Percentiles rank a stretch among this genome's conserved stretches.
phyloP scores from a whole-genome alignment of 2,113 vertebrate species.

The Formicarius rufipectus region DNA sequence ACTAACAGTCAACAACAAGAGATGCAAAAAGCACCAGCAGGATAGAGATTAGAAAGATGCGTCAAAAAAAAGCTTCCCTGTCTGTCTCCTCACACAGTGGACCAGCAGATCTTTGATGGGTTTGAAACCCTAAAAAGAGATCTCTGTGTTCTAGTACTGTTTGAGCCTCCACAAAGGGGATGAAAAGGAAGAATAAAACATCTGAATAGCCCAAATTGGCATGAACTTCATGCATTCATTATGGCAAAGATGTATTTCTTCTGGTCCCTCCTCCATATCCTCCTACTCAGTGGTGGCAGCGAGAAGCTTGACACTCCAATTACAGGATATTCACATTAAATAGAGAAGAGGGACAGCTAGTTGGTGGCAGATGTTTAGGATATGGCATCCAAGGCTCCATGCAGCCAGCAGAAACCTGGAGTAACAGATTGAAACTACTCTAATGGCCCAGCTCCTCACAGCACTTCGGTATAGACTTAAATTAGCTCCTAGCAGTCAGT shows the following conservation, averaged over 20 bases:
- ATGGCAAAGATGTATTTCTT: not conserved
- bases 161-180: not conserved
- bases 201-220: conserved; percentile 14
- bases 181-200: conserved; percentile 35
- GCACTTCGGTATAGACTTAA: not conserved
- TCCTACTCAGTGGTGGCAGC: conserved; percentile 25
- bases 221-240: conserved; percentile 11
- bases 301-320: conserved; percentile 19
- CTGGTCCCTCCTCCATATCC: conserved; percentile 16
- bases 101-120: not conserved
- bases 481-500: not conserved
- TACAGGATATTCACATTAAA: conserved; percentile 20
- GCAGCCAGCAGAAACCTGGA: not conserved
- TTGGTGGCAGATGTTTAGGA: not conserved
- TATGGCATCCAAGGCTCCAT: not conserved
- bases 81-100: not conserved
- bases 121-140: conserved; percentile 13
- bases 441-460: not conserved
- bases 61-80: conserved; percentile 10
- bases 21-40: not conserved
- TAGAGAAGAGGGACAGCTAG: not conserved
- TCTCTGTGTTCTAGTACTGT: not conserved
- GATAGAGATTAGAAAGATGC: not conserved
- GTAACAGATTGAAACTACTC: not conserved
- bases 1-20: not conserved